Base-by-base conservation (phyloP, 2,113 vertebrate genomes). In the Oxygymnocypris stewartii region DNA sequence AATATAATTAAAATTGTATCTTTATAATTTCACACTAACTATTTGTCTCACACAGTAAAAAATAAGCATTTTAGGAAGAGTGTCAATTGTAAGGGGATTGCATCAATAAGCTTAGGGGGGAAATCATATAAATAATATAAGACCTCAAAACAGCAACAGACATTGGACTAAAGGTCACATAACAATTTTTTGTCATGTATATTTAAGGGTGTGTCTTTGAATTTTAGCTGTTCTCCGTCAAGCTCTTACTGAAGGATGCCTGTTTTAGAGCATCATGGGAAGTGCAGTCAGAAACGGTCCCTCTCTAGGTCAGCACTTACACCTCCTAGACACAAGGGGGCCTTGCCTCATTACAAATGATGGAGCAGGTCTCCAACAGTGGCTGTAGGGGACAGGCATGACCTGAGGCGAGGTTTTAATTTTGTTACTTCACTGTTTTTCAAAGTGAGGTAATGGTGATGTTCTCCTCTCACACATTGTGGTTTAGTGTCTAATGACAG, bases 261-360 rank as follows among this genome's bases (percentile, higher is more conserved):
- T n/a, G 0, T 83, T 69, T 42, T 10, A 59, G 23, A 20, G 74
- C 13, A 63, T 25, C 40, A 44, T 75, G 42, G 42, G 18, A 23
- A 25, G 31, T 54, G 63, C 63, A 67, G 44, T 77, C 18, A 23
- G n/a, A 37, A 57, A 4, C 16, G 1, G 37, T 42, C 40, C n/a
- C 3, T 3, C 35, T 44, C 44, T 42, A 47, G 47, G 51, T 37
- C 75, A 86, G 85, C 63, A 88, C 42, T 88, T 88, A 23, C 88
- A 84, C 82, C 79, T 49, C 69, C 25, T 28, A 57, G 85, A 87
- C 88, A 88, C 88, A 59, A 86, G 88, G 85, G 88, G 88, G 85
- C 88, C 42, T 61, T 73, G 77, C 81, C 57, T 86, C 85, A 88
- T 84, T 71, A 86, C 59, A 82, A 86, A 88, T 84, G 81, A 86